Evolutionary conservation across 2,113 vertebrate genomes (phyloP).

Genomic region (Hemichromis elongatus): DNA sequence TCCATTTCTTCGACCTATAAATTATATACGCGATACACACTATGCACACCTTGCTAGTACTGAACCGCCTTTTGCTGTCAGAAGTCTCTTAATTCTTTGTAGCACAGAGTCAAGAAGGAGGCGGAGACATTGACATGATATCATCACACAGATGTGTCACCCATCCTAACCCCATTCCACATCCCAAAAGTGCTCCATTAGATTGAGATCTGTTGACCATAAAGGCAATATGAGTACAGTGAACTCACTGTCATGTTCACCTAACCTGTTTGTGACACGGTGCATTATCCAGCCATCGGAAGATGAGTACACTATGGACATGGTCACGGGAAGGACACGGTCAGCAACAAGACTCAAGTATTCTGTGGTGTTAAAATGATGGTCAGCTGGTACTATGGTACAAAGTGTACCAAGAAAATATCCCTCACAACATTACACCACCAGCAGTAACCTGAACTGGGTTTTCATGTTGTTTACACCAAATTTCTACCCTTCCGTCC

Average conservation of each 20-base stretch:
- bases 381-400: not conserved
- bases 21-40: not conserved
- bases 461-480: not conserved
- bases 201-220: not conserved
- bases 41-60: not conserved
- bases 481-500: not conserved
- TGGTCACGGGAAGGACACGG: not conserved
- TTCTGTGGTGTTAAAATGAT: not conserved
- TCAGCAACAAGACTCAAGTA: not conserved
- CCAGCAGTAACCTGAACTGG: not conserved
- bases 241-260: not conserved
- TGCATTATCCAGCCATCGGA: not conserved
- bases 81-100: not conserved
- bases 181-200: not conserved
- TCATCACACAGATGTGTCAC: not conserved
- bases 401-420: not conserved
- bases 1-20: not conserved
- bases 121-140: rapidly evolving
- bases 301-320: not conserved
- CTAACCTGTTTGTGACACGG: not conserved
- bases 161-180: not conserved
- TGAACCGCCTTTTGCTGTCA: not conserved
- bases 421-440: not conserved
- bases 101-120: not conserved
- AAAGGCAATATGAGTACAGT: not conserved